Base-by-base conservation (phyloP, 2,113 vertebrate species). In the Melanotaenia duboulayi region DNA sequence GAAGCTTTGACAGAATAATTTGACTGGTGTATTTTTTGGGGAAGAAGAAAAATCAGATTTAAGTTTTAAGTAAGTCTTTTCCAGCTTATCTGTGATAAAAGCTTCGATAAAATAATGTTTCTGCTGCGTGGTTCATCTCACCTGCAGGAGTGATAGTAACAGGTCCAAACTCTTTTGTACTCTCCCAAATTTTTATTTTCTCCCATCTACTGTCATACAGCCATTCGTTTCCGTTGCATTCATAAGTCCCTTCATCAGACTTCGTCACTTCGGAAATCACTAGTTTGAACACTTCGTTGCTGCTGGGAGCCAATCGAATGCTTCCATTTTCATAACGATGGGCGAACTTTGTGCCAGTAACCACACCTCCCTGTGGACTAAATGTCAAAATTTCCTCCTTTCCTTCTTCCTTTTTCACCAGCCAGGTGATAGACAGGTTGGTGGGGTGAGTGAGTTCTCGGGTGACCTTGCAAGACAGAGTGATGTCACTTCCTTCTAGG, bases 171-270 rank as follows among this genome's bases (percentile, higher is more conserved):
- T 96, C 95, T 50, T 92, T 93, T 0, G 49, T 87, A 65, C 95
- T 97, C 85, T 96, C 95, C 63, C 96, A 95, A 35, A 99, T 97
- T 76, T 92, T 95, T 17, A 95, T 93, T 97, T 96, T 98, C 1
- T 23, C 80, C 9, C 92, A 91, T 2, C 94, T 93, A 0, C 83
- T 91, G 4, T 95, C 94, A 52, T 92, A 90, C 0, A 96, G 96
- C 97, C 97, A 99, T 77, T 97, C 94, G 0, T 90, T 92, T 8
- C 95, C 97, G 0, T 93, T 91, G 77, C 97, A 99, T 11, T 90
- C 75, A 59, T 99, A 99, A 66, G 86, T 65, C 0, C 97, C 96
- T 2, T 88, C 91, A 3, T 99, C 97, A 0, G 73, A 72, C 0
- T 90, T 78, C 0, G 84, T 90, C 0, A 93, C 92, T 37, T 90